These are phyloP conservation scores for Cnemophilus loriae DNA, from an alignment of 2,113 vertebrate genomes.

Conservation along the genomic window DNA sequence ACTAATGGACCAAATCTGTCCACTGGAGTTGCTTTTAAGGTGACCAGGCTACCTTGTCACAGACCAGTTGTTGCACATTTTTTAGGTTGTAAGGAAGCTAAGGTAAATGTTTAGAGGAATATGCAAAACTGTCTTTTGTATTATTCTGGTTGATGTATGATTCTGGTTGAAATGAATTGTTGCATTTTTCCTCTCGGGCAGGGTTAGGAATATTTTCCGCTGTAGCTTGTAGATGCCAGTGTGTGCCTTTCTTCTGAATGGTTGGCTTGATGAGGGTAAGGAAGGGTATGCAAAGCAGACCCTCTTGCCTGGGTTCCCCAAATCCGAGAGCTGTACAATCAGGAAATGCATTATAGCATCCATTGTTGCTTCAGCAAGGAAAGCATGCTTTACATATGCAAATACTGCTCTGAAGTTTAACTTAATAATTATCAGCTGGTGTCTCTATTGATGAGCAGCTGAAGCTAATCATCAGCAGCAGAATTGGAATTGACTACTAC, in stretches of 20 bases:
- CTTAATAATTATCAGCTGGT: slow-evolving; percentile 82
- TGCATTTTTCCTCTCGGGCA: neutral
- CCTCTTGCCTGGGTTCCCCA: slow-evolving; percentile 35
- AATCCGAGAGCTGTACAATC: slow-evolving; percentile 53
- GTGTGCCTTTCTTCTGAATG: slow-evolving; percentile 53
- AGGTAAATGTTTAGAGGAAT: neutral
- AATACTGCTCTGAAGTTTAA: slow-evolving; percentile 71
- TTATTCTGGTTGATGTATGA: no score
- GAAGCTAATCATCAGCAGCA: slow-evolving; percentile 65
- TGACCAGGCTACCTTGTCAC: neutral
- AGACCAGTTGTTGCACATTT: neutral
- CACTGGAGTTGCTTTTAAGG: neutral
- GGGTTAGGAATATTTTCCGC: neutral
- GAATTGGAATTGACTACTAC: slow-evolving; percentile 61
- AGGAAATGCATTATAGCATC: slow-evolving; percentile 61
- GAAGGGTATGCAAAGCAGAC: slow-evolving; percentile 46
- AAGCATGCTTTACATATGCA: slow-evolving; percentile 73
- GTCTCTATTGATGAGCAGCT: slow-evolving; percentile 77
- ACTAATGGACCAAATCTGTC: neutral
- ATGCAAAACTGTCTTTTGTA: neutral
- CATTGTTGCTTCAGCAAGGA: slow-evolving; percentile 61
- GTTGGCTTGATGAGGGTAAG: slow-evolving; percentile 54
- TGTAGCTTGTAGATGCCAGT: neutral
- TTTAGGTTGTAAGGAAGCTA: neutral
- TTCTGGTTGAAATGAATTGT: neutral